Evolutionary conservation across 2,113 vertebrate species (phyloP).

Genomic region (Condylura cristata): DNA sequence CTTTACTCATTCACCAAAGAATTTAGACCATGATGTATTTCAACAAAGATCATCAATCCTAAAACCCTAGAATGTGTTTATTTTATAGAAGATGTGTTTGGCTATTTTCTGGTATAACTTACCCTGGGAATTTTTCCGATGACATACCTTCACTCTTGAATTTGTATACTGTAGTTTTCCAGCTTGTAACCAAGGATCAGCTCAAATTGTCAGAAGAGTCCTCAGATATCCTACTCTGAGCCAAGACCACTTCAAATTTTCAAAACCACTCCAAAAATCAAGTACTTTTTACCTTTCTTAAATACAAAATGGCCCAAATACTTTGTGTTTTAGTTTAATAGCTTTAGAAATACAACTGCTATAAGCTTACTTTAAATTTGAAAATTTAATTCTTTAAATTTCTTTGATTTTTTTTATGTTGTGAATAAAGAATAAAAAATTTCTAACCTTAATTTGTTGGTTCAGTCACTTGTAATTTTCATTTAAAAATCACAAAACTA

Average conservation of each 20-base stretch:
- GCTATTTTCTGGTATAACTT: conserved; percentile 14
- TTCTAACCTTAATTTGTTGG: neutral
- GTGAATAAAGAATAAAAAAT: neutral
- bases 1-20: conserved; percentile 83
- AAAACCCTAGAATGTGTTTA: neutral
- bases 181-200: conserved; percentile 1
- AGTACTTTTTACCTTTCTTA: neutral
- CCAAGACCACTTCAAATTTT: neutral
- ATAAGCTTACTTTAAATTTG: neutral
- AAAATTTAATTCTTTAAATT: conserved; percentile 30
- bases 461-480: neutral
- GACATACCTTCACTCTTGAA: neutral
- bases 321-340: neutral
- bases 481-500: conserved; percentile 20
- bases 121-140: conserved; percentile 26
- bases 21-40: conserved; percentile 78
- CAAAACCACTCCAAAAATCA: neutral
- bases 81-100: neutral
- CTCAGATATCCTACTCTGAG: neutral
- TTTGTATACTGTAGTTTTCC: neutral
- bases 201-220: neutral
- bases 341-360: conserved; percentile 27
- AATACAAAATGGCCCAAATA: neutral
- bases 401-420: neutral
- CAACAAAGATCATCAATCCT: conserved; percentile 46